Base-by-base conservation (phyloP, 2,888 invertebrate genomes). In the Agrotis clavis region DNA sequence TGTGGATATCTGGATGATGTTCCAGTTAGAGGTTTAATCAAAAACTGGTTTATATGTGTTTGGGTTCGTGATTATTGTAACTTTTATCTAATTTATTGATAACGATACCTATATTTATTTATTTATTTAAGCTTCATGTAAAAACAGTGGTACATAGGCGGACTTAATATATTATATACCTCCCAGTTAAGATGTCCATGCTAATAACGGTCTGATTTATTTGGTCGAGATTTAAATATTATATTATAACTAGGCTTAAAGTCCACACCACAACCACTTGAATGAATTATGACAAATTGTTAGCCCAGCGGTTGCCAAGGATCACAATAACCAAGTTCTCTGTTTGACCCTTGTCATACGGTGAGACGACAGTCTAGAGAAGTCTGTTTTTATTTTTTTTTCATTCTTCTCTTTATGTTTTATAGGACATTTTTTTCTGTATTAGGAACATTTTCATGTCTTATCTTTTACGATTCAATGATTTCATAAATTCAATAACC, bases 241-340 rank as follows among this genome's bases (percentile, higher is more conserved):
- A 21, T 16, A 21, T 3, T 16, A 21, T 3, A 56, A 41, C 19
- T 30, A 45, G 35, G 35, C 60, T 57, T 68, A 41, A 61, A 68
- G 25, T 60, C 56, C 60, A 64, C 47, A 66, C 56, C 60, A 64
- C 47, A 66, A 57, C 48, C 59, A 45, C 57, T 63, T 68, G 48
- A 81, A 79, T 82, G 79, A 64, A 82, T 73, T 72, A 61, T 80
- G 79, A 82, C 63, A 73, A 82, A 78, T 82, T 67, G 66, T 69
- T 69, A 63, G 56, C 25, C 25, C 19, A 64, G 56, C 78, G 30
- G 72, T 77, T 77, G 53, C 59, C 21, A 48, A 79, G 60, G 63
- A 67, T 78, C 68, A 69, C 79, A 69, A 67, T 69, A 72, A 68
- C 67, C 62, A 72, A 82, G 54, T 82, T 69, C 68, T 78, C 73